These are phyloP conservation scores for Cyclopterus lumpus DNA, from an alignment of 2,797 vertebrate genomes.

Conservation along the genomic window DNA sequence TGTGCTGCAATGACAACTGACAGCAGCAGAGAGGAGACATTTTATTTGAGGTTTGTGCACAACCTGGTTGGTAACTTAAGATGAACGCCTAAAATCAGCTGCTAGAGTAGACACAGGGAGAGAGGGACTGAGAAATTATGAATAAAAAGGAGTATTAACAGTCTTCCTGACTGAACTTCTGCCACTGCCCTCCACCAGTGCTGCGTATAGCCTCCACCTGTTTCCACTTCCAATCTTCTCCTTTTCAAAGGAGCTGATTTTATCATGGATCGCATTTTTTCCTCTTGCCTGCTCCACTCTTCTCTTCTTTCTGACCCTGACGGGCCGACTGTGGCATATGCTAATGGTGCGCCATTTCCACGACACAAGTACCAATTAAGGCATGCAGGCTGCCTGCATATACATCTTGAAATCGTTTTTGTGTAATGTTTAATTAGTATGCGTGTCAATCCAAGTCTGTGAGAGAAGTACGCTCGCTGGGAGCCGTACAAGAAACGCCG, in stretches of 20 bases:
- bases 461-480: conserved; percentile 17
- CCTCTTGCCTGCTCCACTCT: conserved; percentile 34
- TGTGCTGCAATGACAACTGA: not conserved
- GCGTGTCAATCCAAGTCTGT: conserved; percentile 53
- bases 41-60: not conserved
- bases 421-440: conserved; percentile 76
- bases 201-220: conserved; percentile 42
- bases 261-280: conserved; percentile 35
- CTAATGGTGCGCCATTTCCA: conserved; percentile 52
- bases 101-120: not conserved
- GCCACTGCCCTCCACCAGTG: conserved; percentile 23
- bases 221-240: conserved; percentile 27
- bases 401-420: conserved; percentile 56
- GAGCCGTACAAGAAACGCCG: not conserved
- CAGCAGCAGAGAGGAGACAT: not conserved
- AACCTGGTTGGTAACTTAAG: not conserved
- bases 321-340: conserved; percentile 56
- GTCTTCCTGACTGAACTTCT: not conserved
- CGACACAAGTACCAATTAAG: conserved; percentile 74
- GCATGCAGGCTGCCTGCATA: conserved; percentile 49
- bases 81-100: not conserved
- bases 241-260: conserved; percentile 66
- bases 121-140: not conserved
- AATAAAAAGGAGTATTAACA: not conserved
- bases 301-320: conserved; percentile 54